Percentiles rank a stretch among this genome's conserved stretches.
Conservation (phyloP, 2,113 vertebrate genomes). For the Cervus canadensis region DNA sequence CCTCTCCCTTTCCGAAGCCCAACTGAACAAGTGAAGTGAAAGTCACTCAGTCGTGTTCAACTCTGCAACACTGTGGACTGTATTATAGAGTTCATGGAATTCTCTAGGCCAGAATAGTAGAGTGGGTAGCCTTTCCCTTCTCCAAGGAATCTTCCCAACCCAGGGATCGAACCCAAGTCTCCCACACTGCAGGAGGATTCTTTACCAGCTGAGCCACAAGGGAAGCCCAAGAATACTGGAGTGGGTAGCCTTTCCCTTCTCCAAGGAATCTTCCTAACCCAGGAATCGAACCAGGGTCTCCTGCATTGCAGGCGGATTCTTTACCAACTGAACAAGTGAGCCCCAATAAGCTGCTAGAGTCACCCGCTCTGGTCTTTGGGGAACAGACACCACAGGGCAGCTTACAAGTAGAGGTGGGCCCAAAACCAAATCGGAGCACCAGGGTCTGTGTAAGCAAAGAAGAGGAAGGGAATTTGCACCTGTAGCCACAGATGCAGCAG, state of each 20-base stretch:
- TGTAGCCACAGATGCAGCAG: background rate
- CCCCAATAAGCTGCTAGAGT: background rate
- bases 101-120: background rate
- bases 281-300: background rate
- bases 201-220: background rate
- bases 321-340: background rate
- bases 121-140: background rate
- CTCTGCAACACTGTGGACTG: background rate
- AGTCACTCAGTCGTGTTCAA: background rate
- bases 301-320: background rate
- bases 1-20: background rate
- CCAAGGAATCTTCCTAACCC: background rate
- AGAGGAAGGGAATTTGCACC: background rate
- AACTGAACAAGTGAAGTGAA: background rate
- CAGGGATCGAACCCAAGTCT: background rate
- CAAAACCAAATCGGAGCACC: background rate
- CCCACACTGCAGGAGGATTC: background rate
- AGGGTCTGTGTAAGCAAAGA: background rate
- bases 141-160: background rate
- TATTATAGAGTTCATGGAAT: background rate
- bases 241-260: background rate
- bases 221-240: background rate
- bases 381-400: background rate
- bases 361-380: background rate
- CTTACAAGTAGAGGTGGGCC: background rate